A percentile compares a stretch with the other conserved stretches of the same genome.
phyloP scores from a whole-genome alignment of 1,140 invertebrate species.

The Chrysomallon squamiferum region DNA sequence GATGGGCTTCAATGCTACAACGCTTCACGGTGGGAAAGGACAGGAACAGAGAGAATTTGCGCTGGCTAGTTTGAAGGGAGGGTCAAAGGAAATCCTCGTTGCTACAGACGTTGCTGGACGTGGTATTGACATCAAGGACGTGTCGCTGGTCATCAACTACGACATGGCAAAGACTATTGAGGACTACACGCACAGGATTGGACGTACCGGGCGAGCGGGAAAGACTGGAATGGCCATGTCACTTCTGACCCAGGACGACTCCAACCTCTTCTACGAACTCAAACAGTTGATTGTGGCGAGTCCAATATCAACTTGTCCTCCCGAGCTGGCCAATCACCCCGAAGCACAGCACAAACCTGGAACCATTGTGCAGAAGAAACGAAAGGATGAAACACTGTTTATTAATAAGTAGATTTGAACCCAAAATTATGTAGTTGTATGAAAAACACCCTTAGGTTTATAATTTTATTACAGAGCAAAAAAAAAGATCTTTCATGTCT shows the following conservation, averaged over 20 bases:
- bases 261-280: conserved; percentile 93
- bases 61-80: conserved; percentile 91
- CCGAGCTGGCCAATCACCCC: conserved; percentile 96
- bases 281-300: conserved; percentile 90
- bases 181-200: conserved; percentile 99
- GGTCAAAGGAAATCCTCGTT: conserved; percentile 96
- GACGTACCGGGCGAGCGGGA: conserved; percentile 97
- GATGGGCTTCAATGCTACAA: conserved; percentile 92
- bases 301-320: conserved; percentile 94
- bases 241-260: conserved; percentile 97
- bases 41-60: conserved; percentile 99
- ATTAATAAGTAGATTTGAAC: too few species aligned
- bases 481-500: too few species aligned
- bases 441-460: too few species aligned
- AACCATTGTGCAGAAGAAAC: conserved; percentile 89
- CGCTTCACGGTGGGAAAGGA: conserved; percentile 98
- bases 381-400: conserved; percentile 80
- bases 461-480: too few species aligned
- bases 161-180: conserved; percentile 99
- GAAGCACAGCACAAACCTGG: conserved; percentile 98
- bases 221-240: conserved; percentile 95
- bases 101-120: conserved; percentile 99
- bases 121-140: conserved; percentile 99
- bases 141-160: conserved; percentile 98
- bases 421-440: too few species aligned